Evolutionary conservation across 2,113 vertebrate species (phyloP), one percentile per base, ranked within the genome.

Genomic region (Oryzias woworae): DNA sequence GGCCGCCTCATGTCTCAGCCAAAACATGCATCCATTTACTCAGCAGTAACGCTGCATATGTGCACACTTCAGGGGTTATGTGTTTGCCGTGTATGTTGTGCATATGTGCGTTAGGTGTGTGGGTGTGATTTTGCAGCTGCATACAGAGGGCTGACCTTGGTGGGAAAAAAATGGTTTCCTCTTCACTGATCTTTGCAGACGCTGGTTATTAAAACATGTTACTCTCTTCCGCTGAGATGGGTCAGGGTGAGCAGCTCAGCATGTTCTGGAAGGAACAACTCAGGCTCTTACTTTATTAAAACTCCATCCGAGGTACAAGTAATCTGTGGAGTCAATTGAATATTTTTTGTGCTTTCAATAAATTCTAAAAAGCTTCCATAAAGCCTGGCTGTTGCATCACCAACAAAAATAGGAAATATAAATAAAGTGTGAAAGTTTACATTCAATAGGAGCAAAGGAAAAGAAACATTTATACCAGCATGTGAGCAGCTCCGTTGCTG

Each of bases 161-260:
- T 46, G 48, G 53, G 55, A 69, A 53, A 59, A 64, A 75, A 75
- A 80, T 43, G 78, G 77, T 80, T 87, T 85, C 84, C 84, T 80
- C 64, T 77, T 36, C 58, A 78, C 78, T 86, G 83, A 84, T 84
- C 78, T 84, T 67, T 61, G 63, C 82, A 85, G 77, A 86, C 78
- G 66, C 67, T 78, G 71, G 63, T 84, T 85, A 88, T 85, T 88
- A 84, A 83, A 87, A 85, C 82, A 82, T 78, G 85, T 80, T 89
- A 59, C 62, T 36, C 65, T 83, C 82, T 87, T 88, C 83, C 81
- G 69, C 57, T 70, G 71, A 77, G 78, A 86, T 73, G 81, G 83
- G 75, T 69, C 62, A 66, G 76, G 76, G 66, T 56, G 69, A 72
- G 67, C 59, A 58, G 79, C 52, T 58, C 53, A 48, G 61, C 73